These are phyloP conservation scores for Aphis craccivora DNA, from an alignment of 1,140 invertebrate genomes.

Conservation along the genomic window DNA sequence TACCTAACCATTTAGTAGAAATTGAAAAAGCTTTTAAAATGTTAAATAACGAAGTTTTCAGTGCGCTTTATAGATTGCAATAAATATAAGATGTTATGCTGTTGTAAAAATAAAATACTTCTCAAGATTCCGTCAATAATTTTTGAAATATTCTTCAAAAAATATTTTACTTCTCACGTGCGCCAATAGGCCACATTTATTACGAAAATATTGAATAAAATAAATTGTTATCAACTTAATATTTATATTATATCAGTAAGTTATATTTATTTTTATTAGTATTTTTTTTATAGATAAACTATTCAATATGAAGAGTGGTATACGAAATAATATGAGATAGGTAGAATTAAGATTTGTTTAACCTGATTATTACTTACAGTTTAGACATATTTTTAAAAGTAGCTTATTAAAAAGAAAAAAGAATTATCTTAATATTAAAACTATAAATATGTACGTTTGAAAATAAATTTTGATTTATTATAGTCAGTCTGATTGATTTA, in stretches of 20 bases:
- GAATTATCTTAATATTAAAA: too few relatives aligned
- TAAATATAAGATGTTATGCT: background rate
- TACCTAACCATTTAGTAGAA: background rate
- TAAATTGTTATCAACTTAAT: background rate
- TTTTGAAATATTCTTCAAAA: background rate
- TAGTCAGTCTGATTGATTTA: too few relatives aligned
- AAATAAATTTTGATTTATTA: too few relatives aligned
- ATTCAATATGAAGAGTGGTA: background rate
- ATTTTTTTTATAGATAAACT: background rate
- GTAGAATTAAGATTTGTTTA: background rate
- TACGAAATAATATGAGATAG: background rate
- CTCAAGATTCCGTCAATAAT: background rate
- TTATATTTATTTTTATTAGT: background rate
- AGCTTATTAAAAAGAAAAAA: background rate
- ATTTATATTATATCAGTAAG: background rate
- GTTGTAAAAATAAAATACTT: background rate
- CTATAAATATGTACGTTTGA: too few relatives aligned
- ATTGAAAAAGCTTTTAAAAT: conserved; percentile 18
- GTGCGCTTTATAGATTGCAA: background rate
- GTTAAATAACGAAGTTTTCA: background rate
- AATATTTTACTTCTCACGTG: background rate
- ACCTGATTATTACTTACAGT: background rate
- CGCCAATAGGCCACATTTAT: background rate
- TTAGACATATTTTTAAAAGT: background rate
- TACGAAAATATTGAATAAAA: background rate